These are phyloP conservation scores for Microtus oregoni DNA, from an alignment of 2,113 vertebrate genomes.

Conservation along the genomic window DNA sequence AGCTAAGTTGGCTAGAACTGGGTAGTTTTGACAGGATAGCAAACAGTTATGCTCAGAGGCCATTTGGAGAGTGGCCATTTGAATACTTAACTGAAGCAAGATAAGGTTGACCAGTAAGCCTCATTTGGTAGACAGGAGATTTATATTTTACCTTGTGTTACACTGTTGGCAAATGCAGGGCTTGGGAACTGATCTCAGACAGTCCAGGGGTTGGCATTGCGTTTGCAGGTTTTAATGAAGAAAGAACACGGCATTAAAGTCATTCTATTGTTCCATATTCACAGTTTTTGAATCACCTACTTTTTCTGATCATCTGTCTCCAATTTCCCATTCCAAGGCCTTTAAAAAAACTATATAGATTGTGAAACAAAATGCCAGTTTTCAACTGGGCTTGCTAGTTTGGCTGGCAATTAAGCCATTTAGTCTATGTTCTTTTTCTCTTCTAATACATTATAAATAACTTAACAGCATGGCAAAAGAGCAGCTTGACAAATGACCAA, in stretches of 20 bases:
- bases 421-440: conserved; percentile 56
- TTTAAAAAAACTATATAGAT: not conserved
- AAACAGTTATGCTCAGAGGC: not conserved
- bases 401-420: conserved; percentile 8
- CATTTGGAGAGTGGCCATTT: not conserved
- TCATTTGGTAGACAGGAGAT: not conserved
- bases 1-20: not conserved
- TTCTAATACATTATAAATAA: conserved; percentile 72
- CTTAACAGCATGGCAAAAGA: conserved; percentile 54
- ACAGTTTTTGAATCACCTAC: not conserved
- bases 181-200: not conserved
- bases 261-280: conserved; percentile 12
- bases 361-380: not conserved
- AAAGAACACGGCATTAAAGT: not conserved
- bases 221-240: not conserved
- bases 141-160: not conserved
- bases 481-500: conserved; percentile 55
- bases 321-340: not conserved
- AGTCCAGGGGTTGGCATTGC: not conserved
- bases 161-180: not conserved
- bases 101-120: not conserved
- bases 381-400: not conserved
- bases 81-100: not conserved
- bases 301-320: not conserved
- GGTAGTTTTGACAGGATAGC: not conserved